These are phyloP conservation scores for Epistrophe grossulariae DNA, from an alignment of 2,888 invertebrate genomes.

Conservation along the genomic window DNA sequence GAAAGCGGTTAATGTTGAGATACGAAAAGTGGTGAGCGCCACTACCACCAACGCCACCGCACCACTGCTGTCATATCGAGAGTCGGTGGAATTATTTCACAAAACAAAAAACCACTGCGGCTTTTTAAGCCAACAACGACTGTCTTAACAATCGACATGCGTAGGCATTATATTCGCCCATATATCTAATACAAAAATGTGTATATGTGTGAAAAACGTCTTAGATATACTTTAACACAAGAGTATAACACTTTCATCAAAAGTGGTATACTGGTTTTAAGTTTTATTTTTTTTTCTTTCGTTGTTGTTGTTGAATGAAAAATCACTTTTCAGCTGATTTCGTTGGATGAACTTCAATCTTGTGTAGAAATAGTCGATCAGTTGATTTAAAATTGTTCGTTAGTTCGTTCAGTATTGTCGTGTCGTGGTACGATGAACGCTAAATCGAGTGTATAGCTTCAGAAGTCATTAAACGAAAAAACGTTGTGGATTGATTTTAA, in stretches of 20 bases:
- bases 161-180: conserved; percentile 55
- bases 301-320: conserved; percentile 5
- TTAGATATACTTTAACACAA: conserved; percentile 18
- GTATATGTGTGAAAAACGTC: conserved; percentile 5
- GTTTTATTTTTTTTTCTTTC: conserved; percentile 2
- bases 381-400: conserved; percentile 55
- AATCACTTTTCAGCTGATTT: conserved; percentile 58
- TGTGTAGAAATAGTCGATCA: conserved; percentile 57
- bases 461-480: conserved; percentile 23
- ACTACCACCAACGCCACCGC: conserved; percentile 5
- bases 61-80: neutral
- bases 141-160: conserved; percentile 43
- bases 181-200: conserved; percentile 44
- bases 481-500: conserved; percentile 64
- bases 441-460: conserved; percentile 39
- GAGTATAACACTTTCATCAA: conserved; percentile 60
- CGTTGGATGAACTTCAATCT: conserved; percentile 55
- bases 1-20: conserved; percentile 37
- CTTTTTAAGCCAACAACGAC: neutral
- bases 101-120: conserved; percentile 36
- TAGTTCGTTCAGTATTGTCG: conserved; percentile 44
- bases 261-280: conserved; percentile 61
- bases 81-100: conserved; percentile 41
- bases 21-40: conserved; percentile 20
- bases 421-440: conserved; percentile 45